phyloP scores from a whole-genome alignment of 2,797 vertebrate species.

The Chiloscyllium punctatum region DNA sequence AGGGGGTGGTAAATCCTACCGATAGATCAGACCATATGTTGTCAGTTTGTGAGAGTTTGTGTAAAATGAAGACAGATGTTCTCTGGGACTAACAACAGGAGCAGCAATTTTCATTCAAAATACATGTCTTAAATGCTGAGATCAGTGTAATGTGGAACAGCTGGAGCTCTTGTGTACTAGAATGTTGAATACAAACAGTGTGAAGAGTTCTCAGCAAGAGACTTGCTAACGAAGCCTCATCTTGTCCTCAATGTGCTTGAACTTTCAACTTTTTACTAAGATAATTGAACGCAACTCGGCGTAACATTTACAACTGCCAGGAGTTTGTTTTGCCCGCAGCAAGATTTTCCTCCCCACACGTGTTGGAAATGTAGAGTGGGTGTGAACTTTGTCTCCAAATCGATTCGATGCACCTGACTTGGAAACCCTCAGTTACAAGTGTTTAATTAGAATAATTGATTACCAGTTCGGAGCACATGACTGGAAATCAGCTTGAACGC shows the following conservation, averaged over 20 bases:
- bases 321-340: background rate
- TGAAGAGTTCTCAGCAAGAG: background rate
- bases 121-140: background rate
- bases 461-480: background rate
- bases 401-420: background rate
- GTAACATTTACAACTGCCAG: background rate
- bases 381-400: too few species aligned
- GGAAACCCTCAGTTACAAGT: background rate
- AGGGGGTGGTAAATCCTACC: background rate
- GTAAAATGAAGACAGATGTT: conserved; percentile 19
- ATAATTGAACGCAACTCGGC: conserved; percentile 14
- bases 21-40: background rate
- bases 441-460: background rate
- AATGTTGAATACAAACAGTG: background rate
- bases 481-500: background rate
- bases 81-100: background rate
- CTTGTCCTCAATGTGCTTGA: background rate
- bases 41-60: background rate
- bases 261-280: background rate
- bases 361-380: background rate
- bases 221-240: background rate
- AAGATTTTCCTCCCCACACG: background rate
- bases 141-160: conserved; percentile 26
- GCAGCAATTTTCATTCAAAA: background rate
- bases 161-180: background rate